Evolutionary conservation across 2,888 invertebrate genomes (phyloP).

Genomic region (Hemicrepidius hirtus): DNA sequence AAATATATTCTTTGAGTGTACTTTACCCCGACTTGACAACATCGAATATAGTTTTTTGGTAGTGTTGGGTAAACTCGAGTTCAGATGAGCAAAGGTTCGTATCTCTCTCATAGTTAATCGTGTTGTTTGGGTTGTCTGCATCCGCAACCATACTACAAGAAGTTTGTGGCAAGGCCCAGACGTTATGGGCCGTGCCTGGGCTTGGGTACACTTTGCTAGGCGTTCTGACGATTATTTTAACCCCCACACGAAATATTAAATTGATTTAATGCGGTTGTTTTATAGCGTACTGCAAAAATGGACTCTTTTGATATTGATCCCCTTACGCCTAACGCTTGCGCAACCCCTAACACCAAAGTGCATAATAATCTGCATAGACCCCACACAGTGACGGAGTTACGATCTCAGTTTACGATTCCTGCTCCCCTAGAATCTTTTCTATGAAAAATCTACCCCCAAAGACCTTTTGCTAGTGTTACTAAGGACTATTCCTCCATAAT

Average conservation of each 20-base stretch:
- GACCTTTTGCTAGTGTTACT: too few species aligned
- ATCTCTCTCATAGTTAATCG: constrained; percentile 72
- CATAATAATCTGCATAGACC: neutral
- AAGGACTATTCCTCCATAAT: too few species aligned
- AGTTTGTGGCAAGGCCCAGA: constrained; percentile 90
- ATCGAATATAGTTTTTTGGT: constrained; percentile 85
- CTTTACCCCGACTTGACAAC: constrained; percentile 88
- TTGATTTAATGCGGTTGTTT: constrained; percentile 56
- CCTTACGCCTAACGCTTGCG: constrained; percentile 42
- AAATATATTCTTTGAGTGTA: constrained; percentile 29
- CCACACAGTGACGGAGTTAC: too few species aligned
- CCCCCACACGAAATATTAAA: constrained; percentile 51
- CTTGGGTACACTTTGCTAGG: constrained; percentile 82
- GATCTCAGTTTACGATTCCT: too few species aligned
- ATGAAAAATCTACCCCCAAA: too few species aligned
- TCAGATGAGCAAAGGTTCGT: constrained; percentile 70
- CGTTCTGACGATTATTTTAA: constrained; percentile 67
- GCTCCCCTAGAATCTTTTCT: too few species aligned
- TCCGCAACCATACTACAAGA: constrained; percentile 87
- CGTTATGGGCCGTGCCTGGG: constrained; percentile 92
- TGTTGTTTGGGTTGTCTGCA: constrained; percentile 74
- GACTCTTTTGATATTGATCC: constrained; percentile 42
- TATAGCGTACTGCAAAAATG: constrained; percentile 51
- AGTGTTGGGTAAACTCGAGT: constrained; percentile 72
- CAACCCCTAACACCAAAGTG: constrained; percentile 31